Base-by-base conservation (phyloP, 1,140 invertebrate genomes). In the Cyclargus thomasi region DNA sequence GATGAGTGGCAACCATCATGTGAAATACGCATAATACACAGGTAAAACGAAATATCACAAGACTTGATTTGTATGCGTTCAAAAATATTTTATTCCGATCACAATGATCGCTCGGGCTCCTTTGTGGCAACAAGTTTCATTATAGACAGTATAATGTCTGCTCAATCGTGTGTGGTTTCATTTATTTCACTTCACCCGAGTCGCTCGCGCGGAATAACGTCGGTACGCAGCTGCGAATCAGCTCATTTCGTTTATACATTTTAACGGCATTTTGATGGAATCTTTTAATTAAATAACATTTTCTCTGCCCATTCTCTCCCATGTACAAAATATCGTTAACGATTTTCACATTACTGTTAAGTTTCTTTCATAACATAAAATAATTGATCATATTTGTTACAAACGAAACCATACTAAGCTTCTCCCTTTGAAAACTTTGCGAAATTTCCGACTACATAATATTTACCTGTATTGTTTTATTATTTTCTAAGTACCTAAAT, bases 151-250 rank as follows among this genome's bases (percentile, higher is more conserved):
- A 88, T 86, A 81, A 86, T 86, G 86, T 88, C 86, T 88, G 85
- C 74, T 83, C 85, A 87, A 83, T 86, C 78, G 85, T 76, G 81
- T 83, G 84, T 88, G 78, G 83, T 88, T 86, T 86, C 84, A 88
- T 88, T 88, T 86, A 88, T 88, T 86, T 85, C 81, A 83, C 84
- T 88, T 85, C 83, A 85, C 75, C 78, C 82, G 77, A 86, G 72
- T 83, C 81, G 81, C 70, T 85, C 80, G 77, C 80, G 76, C 82
- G 86, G 81, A 85, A 88, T 82, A 84, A 87, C 81, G 85, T 83
- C 77, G 78, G 4, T 39, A 20, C 29, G 74, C 53, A 67, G 35
- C 35, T 39, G 35, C 63, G 35, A 20, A 64, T 47, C 35, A 47
- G 36, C 35, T 64, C 35, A 20, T 20, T 64, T 11, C 63, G 63